A percentile compares a stretch with the other conserved stretches of the same genome.
phyloP scores from a whole-genome alignment of 2,888 invertebrate genomes.

The Chaetogeoica ovagalla region DNA sequence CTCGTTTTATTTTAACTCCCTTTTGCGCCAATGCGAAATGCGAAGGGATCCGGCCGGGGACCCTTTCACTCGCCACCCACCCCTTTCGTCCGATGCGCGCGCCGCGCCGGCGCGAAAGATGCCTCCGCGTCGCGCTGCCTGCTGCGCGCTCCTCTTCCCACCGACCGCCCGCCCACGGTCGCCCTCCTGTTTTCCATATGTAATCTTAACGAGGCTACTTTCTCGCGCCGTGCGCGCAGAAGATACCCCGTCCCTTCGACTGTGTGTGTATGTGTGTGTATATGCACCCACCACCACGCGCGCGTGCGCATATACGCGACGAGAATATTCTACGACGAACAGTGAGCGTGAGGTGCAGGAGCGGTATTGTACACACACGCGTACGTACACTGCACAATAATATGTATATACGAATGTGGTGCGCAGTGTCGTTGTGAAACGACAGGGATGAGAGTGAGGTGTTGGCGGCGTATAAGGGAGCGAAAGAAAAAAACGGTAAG shows the following conservation, averaged over 20 bases:
- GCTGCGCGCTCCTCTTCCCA: not conserved
- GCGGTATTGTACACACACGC: conserved; percentile 2
- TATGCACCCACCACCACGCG: too few relatives aligned
- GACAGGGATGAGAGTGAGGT: too few relatives aligned
- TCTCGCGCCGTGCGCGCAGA: conserved; percentile 51
- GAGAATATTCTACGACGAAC: conserved; percentile 43
- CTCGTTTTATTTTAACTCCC: conserved; percentile 49
- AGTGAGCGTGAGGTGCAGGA: not conserved
- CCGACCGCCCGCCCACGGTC: conserved; percentile 3
- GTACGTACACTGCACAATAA: not conserved
- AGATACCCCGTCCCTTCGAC: conserved; percentile 37
- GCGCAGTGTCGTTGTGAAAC: too few relatives aligned
- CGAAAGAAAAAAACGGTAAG: conserved; percentile 17
- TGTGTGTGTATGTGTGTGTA: too few relatives aligned
- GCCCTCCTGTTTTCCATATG: conserved; percentile 52
- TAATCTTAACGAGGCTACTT: conserved; percentile 53
- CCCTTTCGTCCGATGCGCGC: conserved; percentile 1
- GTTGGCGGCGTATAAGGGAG: not conserved
- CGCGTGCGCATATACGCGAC: not conserved
- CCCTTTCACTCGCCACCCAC: conserved; percentile 36
- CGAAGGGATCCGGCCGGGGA: conserved; percentile 46
- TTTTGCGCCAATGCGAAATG: conserved; percentile 53
- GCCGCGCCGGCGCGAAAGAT: not conserved
- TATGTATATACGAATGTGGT: not conserved
- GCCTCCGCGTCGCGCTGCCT: not conserved